Evolutionary conservation across 1,140 invertebrate species (phyloP).

Genomic region (Lordiphosa collinella): DNA sequence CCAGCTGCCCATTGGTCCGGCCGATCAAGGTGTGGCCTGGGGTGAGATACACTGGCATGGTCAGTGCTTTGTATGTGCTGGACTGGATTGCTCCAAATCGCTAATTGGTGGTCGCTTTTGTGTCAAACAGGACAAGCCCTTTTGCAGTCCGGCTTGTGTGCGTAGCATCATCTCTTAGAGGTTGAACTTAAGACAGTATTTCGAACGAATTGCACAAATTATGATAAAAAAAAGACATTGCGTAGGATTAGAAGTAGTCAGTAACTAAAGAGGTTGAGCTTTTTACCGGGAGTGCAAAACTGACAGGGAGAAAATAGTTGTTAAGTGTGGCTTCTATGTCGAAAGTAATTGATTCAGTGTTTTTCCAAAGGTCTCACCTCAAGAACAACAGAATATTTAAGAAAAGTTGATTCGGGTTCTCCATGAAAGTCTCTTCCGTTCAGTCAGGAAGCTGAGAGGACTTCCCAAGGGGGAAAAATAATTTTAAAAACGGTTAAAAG

Average conservation of each 20-base stretch:
- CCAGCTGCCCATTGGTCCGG: constrained; percentile 85
- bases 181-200: constrained; percentile 35
- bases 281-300: too few relatives aligned
- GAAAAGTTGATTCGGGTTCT: too few relatives aligned
- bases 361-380: too few relatives aligned
- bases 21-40: constrained; percentile 88
- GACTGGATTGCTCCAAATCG: constrained; percentile 86
- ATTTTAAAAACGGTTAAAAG: too few relatives aligned
- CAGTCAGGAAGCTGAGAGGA: too few relatives aligned
- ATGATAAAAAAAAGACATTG: constrained; percentile 12
- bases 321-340: too few relatives aligned
- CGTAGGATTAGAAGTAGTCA: background rate
- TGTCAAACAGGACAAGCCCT: constrained; percentile 85
- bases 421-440: too few relatives aligned
- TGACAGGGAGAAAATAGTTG: too few relatives aligned
- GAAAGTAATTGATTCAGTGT: too few relatives aligned
- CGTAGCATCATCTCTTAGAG: constrained; percentile 69
- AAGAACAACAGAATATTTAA: too few relatives aligned
- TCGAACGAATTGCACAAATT: constrained; percentile 26
- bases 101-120: constrained; percentile 85
- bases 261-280: too few relatives aligned
- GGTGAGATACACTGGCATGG: constrained; percentile 90
- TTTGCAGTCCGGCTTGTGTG: constrained; percentile 84
- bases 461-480: too few relatives aligned
- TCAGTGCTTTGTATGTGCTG: constrained; percentile 87